Percentiles rank a stretch among this genome's conserved stretches.
Conservation (phyloP, 2,797 vertebrate species). For the Coilia nasus region DNA sequence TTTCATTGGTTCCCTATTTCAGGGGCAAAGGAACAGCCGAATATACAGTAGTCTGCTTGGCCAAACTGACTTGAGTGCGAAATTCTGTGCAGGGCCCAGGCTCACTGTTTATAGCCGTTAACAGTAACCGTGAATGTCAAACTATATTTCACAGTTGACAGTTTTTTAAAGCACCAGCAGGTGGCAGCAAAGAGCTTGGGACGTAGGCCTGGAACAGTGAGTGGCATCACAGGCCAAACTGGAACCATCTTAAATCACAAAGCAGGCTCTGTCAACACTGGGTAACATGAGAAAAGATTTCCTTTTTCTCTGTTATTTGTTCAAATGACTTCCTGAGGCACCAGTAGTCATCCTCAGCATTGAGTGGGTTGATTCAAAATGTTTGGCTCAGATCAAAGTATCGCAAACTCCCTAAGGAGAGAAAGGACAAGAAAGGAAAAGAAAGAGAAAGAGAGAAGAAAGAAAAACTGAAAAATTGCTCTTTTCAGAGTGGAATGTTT, state of each 20-base stretch:
- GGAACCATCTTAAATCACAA: not conserved
- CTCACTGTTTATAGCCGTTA: no score
- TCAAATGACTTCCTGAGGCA: constrained; percentile 14
- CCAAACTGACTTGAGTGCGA: no score
- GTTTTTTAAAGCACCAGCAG: not conserved
- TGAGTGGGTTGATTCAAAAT: constrained; percentile 4
- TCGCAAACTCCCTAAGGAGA: constrained; percentile 3
- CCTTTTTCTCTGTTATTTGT: constrained; percentile 3
- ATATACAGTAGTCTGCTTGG: no score
- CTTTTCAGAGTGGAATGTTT: not conserved
- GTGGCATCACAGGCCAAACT: not conserved
- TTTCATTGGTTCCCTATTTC: no score
- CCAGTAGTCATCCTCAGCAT: constrained; percentile 7
- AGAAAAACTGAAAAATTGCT: not conserved
- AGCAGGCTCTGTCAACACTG: not conserved
- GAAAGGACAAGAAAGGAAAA: not conserved
- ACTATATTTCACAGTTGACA: not conserved
- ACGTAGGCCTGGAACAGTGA: constrained; percentile 2
- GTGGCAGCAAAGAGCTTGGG: not conserved
- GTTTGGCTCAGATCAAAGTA: not conserved
- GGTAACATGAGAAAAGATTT: constrained; percentile 21
- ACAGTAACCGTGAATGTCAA: not conserved
- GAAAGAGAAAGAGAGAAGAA: not conserved
- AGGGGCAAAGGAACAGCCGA: no score
- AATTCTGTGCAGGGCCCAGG: no score